Evolutionary conservation across 1,140 invertebrate species (phyloP), one percentile per base, ranked within the genome.

Genomic region (Papilio aristodemus): DNA sequence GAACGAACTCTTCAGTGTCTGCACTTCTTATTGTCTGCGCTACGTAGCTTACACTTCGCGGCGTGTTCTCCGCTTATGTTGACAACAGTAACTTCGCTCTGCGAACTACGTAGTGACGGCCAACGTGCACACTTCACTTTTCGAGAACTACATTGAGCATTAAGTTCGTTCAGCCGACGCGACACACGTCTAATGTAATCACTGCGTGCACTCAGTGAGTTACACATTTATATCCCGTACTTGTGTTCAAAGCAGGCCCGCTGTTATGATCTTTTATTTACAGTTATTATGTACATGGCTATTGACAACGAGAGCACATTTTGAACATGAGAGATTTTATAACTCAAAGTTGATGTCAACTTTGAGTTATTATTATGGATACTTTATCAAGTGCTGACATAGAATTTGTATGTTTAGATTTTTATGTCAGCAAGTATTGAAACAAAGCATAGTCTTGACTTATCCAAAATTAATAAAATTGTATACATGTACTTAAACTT

Each of bases 11-110:
- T 80, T 84, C 89, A 87, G 88, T 87, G 87, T 90, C 89, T 89
- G 87, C 89, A 90, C 89, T 89, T 81, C 88, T 91, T 89, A 87
- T 91, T 86, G 83, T 90, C 89, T 90, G 86, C 89, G 88, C 89
- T 89, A 86, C 89, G 88, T 90, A 91, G 89, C 80, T 86, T 89
- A 85, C 83, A 85, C 87, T 84, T 82, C 86, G 84, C 89, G 84
- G 80, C 88, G 87, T 84, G 89, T 83, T 83, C 87, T 86, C 76
- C 85, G 78, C 79, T 86, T 80, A 77, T 83, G 81, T 90, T 86
- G 85, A 81, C 89, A 78, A 82, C 86, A 79, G 80, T 87, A 84
- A 91, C 87, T 84, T 80, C 85, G 79, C 83, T 84, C 83, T 84
- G 81, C 80, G 82, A 88, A 87, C 88, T 86, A 84, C 86, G 79